A percentile compares a stretch with the other conserved stretches of the same genome.
phyloP scores from a whole-genome alignment of 2,113 vertebrate genomes.

The Dipodomys merriami region DNA sequence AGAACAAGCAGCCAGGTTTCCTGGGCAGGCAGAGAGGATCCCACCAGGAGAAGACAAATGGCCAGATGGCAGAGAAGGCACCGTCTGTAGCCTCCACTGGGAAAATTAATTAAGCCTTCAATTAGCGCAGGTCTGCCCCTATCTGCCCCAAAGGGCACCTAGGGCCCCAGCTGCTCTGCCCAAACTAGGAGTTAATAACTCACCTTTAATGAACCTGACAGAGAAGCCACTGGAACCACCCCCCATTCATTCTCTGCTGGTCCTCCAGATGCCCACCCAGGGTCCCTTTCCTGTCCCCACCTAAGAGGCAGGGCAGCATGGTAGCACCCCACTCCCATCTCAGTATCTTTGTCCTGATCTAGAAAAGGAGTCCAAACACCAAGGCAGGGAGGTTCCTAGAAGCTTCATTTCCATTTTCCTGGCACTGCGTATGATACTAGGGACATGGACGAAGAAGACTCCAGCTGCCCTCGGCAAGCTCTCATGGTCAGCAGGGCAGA shows the following conservation, averaged over 20 bases:
- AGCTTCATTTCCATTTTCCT: neutral
- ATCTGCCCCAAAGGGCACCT: neutral
- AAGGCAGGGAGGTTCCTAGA: neutral
- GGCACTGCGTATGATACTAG: neutral
- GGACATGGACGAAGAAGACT: neutral
- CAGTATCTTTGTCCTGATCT: neutral
- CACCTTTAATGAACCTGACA: conserved; percentile 29
- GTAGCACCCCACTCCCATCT: too few relatives aligned
- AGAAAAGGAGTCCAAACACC: neutral
- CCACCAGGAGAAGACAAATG: neutral
- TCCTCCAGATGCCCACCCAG: neutral
- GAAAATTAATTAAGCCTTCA: conserved; percentile 77
- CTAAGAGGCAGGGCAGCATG: neutral
- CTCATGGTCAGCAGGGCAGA: accelerated
- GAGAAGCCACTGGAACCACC: neutral
- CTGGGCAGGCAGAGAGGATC: neutral
- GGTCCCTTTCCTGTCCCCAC: too few relatives aligned
- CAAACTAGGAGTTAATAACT: conserved; percentile 71
- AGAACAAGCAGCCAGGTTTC: neutral
- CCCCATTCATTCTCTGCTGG: accelerated
- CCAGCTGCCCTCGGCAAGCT: neutral
- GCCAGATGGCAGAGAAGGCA: conserved; percentile 75
- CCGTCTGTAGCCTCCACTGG: conserved; percentile 59
- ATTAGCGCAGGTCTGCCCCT: conserved; percentile 59
- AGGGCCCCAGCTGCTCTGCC: conserved; percentile 7